Conservation (phyloP, 37 sponge, comb jelly and placozoan genomes). For the Haliclona indistincta region DNA sequence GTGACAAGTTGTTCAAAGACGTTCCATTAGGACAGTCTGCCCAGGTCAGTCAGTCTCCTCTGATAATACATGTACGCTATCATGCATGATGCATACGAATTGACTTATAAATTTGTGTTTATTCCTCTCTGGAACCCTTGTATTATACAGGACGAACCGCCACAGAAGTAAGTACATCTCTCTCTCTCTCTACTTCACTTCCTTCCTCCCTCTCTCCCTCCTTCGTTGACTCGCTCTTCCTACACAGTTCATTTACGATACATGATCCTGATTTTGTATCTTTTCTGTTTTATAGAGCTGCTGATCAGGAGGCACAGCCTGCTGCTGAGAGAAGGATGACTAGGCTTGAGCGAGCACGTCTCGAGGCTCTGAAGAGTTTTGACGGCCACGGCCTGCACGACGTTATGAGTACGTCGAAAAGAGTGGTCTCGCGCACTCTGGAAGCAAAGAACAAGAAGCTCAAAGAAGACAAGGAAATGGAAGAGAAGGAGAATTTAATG, state of each 20-base stretch:
- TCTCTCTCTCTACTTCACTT: too few species aligned
- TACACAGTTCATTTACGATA: not conserved
- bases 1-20: conserved; percentile 1
- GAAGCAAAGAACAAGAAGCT: not conserved
- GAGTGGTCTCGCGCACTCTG: conserved; percentile 23
- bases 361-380: conserved; percentile 50
- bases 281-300: not conserved
- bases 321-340: conserved; percentile 11
- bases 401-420: conserved; percentile 11
- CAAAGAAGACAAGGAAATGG: not conserved
- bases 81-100: too few species aligned
- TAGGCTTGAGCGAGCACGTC: conserved; percentile 19
- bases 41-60: not conserved
- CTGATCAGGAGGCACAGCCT: not conserved
- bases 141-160: too few species aligned
- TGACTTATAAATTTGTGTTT: too few species aligned
- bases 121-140: too few species aligned
- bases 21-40: conserved; percentile 17
- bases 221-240: not conserved
- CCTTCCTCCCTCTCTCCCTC: not conserved
- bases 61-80: too few species aligned
- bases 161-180: too few species aligned
- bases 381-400: conserved; percentile 31
- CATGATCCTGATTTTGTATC: not conserved
- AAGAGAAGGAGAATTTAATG: too few species aligned